Percentiles rank a stretch among this genome's conserved stretches.
These are phyloP conservation scores for Lepidurus arcticus DNA, from an alignment of 1,140 invertebrate genomes.

Conservation along the genomic window DNA sequence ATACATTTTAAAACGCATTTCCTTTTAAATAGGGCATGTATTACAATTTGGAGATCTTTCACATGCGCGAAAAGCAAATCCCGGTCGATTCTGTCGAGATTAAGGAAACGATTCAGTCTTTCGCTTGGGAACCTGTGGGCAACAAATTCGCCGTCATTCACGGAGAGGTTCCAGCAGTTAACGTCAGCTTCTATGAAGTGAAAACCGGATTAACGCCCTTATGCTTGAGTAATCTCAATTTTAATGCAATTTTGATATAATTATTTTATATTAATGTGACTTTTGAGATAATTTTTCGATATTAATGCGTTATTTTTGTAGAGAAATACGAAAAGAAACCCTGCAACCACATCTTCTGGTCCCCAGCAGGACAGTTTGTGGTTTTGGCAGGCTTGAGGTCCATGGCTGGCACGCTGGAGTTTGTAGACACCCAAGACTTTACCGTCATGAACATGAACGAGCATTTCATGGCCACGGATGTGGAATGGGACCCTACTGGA, in stretches of 20 bases:
- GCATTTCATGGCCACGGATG: constrained; percentile 89
- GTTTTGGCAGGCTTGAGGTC: constrained; percentile 78
- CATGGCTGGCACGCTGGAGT: constrained; percentile 86
- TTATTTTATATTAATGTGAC: neutral
- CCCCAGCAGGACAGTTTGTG: constrained; percentile 90
- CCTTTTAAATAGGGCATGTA: constrained; percentile 72
- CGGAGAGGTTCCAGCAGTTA: constrained; percentile 80
- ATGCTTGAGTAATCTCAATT: constrained; percentile 60
- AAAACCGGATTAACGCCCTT: constrained; percentile 78
- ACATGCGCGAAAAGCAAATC: constrained; percentile 95
- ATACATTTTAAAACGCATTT: neutral
- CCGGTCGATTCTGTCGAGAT: constrained; percentile 96
- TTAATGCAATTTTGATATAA: constrained; percentile 16
- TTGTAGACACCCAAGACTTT: constrained; percentile 91
- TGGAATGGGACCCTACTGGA: constrained; percentile 99
- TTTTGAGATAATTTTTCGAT: too few species aligned
- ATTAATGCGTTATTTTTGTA: constrained; percentile 41
- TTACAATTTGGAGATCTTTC: constrained; percentile 99
- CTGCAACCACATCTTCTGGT: constrained; percentile 95
- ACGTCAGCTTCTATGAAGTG: constrained; percentile 90
- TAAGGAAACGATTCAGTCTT: constrained; percentile 85
- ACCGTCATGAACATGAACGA: constrained; percentile 88
- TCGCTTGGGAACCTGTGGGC: constrained; percentile 97
- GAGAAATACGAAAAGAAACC: constrained; percentile 84
- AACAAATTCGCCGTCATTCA: constrained; percentile 94